Evolutionary conservation across 2,797 vertebrate genomes (phyloP).

Genomic region (Monodelphis domestica): DNA sequence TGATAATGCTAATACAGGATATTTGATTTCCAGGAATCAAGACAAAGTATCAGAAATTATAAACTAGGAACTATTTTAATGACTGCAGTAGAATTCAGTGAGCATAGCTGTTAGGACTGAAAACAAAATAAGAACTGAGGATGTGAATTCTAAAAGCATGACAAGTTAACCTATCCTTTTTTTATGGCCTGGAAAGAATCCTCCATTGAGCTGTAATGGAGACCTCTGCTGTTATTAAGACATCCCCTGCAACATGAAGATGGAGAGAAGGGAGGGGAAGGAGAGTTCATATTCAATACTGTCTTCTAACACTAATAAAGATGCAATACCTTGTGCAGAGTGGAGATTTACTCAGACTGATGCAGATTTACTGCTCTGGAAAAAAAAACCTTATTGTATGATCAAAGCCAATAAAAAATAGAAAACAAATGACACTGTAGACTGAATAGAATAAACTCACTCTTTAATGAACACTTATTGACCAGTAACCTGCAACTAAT

Average conservation of each 20-base stretch:
- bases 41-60: neutral
- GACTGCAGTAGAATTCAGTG: neutral
- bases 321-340: accelerated
- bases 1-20: neutral
- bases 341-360: slow-evolving; percentile 34
- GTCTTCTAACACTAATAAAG: neutral
- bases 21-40: neutral
- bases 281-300: neutral
- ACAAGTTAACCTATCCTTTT: neutral
- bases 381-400: slow-evolving; percentile 59
- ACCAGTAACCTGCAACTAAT: slow-evolving; percentile 79
- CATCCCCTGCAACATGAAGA: neutral
- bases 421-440: slow-evolving; percentile 73
- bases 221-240: neutral
- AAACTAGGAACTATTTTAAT: neutral
- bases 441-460: slow-evolving; percentile 66
- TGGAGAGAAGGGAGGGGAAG: neutral
- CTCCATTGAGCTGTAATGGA: accelerated
- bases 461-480: slow-evolving; percentile 81
- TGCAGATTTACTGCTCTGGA: slow-evolving; percentile 33
- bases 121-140: neutral
- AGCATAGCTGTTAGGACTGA: neutral
- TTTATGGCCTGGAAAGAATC: neutral
- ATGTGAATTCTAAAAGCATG: neutral
- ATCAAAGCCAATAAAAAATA: slow-evolving; percentile 81